Conservation (phyloP, 23 tunicate genomes). For the Trididemnum clinides region DNA sequence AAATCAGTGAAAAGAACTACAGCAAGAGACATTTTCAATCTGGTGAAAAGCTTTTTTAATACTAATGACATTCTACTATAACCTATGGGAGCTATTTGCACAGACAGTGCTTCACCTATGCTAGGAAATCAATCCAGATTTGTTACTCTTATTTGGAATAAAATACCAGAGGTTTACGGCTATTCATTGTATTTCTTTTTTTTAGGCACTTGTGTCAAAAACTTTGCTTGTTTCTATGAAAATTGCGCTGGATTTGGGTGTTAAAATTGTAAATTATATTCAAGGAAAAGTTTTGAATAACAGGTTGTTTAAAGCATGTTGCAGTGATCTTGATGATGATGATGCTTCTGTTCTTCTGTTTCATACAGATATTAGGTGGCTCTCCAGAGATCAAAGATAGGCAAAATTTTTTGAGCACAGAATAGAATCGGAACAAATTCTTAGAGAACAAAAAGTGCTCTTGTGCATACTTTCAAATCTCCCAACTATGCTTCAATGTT, state of each 20-base stretch:
- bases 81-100: background rate
- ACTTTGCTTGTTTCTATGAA: slow-evolving; percentile 4
- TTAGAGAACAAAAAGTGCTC: background rate
- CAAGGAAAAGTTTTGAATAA: background rate
- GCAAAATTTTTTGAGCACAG: background rate
- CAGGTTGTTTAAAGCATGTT: too few species aligned
- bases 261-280: slow-evolving; percentile 10
- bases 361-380: background rate
- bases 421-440: background rate
- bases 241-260: background rate
- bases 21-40: slow-evolving; percentile 1
- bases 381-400: background rate
- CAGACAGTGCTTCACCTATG: slow-evolving; percentile 6
- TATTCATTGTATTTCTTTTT: background rate
- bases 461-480: slow-evolving; percentile 11
- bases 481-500: background rate
- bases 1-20: background rate
- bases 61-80: background rate
- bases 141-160: too few species aligned
- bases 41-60: slow-evolving; percentile 8
- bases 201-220: background rate
- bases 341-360: too few species aligned
- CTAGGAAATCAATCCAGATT: slow-evolving; percentile 6
- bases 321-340: slow-evolving; percentile 9
- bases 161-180: background rate